Evolutionary conservation across 2,113 vertebrate genomes (phyloP).

Genomic region (Callospermophilus lateralis): DNA sequence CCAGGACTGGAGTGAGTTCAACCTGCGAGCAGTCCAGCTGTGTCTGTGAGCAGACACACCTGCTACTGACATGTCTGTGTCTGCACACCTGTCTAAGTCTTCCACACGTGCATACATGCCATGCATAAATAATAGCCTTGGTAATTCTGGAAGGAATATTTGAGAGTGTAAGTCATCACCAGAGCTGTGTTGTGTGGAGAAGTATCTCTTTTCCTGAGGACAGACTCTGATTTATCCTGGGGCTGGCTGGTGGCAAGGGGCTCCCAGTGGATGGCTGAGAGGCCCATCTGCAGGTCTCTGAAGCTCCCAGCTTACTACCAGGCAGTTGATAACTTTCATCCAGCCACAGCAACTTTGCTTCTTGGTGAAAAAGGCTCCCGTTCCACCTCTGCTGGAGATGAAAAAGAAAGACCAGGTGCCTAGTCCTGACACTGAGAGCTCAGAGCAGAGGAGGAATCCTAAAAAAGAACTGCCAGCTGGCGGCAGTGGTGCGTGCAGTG

Average conservation of each 20-base stretch:
- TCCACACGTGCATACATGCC: rapidly evolving
- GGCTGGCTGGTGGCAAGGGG: not conserved
- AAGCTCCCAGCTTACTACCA: not conserved
- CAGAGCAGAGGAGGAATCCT: not conserved
- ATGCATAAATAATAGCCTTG: not conserved
- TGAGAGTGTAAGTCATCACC: not conserved
- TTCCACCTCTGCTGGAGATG: not conserved
- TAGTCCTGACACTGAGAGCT: not conserved
- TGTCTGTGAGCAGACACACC: not conserved
- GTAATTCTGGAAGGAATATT: rapidly evolving
- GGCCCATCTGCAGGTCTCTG: no score
- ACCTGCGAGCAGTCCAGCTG: not conserved
- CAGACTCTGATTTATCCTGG: not conserved
- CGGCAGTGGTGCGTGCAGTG: no score
- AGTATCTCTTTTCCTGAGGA: rapidly evolving
- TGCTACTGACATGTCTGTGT: rapidly evolving
- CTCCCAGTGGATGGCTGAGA: not conserved
- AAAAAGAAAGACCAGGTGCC: not conserved
- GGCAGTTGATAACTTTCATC: rapidly evolving
- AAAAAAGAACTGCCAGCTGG: not conserved
- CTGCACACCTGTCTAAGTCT: not conserved
- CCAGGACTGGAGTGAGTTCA: rapidly evolving
- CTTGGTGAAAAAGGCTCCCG: not conserved
- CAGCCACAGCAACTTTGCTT: not conserved
- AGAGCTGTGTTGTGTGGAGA: rapidly evolving